These are phyloP conservation scores for Fistularia tabacaria DNA, from an alignment of 2,797 vertebrate species.

Conservation along the genomic window DNA sequence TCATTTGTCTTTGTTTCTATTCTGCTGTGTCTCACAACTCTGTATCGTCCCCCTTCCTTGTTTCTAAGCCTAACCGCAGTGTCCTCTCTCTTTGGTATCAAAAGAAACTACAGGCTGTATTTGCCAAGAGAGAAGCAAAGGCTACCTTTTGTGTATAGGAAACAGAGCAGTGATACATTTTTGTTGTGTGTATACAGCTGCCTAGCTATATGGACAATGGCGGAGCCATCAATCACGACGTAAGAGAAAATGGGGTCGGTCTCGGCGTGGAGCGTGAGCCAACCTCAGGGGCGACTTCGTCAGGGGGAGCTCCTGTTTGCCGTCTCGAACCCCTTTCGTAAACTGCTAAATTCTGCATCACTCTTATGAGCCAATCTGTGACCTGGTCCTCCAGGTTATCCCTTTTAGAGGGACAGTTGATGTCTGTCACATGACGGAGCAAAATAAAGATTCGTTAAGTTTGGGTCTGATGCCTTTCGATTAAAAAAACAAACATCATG, in stretches of 20 bases:
- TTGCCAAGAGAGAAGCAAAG: conserved; percentile 53
- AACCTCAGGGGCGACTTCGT: not conserved
- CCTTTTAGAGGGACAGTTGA: too few species aligned
- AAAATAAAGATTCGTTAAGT: too few species aligned
- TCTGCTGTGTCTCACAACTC: not conserved
- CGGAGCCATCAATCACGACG: conserved; percentile 39
- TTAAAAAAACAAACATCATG: too few species aligned
- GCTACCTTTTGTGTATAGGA: conserved; percentile 54
- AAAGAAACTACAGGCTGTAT: conserved; percentile 58
- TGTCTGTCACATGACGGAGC: too few species aligned
- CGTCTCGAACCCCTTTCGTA: conserved; percentile 1
- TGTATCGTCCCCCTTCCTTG: conserved; percentile 13
- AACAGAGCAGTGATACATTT: conserved; percentile 73
- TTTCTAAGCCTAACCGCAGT: conserved; percentile 22
- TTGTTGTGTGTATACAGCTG: conserved; percentile 67
- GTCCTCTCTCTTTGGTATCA: conserved; percentile 38
- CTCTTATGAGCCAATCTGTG: too few species aligned
- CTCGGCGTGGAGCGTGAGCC: conserved; percentile 9
- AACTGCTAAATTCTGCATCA: too few species aligned
- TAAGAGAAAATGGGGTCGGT: conserved; percentile 26
- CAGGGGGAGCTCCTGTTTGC: conserved; percentile 8
- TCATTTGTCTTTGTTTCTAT: conserved; percentile 25
- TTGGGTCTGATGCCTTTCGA: too few species aligned
- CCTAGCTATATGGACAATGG: conserved; percentile 63
- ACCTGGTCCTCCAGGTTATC: too few species aligned